Base-by-base conservation (phyloP, 2,888 invertebrate genomes). In the Eupithecia insigniata region DNA sequence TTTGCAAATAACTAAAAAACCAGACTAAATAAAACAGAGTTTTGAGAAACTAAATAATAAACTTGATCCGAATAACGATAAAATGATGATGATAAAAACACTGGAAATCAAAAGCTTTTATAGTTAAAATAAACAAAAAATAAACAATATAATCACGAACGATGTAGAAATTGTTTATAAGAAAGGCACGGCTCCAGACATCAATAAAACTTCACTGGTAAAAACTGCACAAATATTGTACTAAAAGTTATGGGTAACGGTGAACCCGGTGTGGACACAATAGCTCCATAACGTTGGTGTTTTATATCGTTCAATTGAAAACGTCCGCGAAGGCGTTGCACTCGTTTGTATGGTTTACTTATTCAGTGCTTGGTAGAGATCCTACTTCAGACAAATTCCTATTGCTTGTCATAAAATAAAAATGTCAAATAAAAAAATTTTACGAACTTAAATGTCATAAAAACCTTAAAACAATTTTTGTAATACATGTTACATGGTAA, bases 251-350 rank as follows among this genome's bases (percentile, higher is more conserved):
- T 69, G 74, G 66, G 28, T 74, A 74, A 71, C 74, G 71, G 74
- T 83, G 79, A 74, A 78, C 80, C 81, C 79, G 68, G 79, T 22
- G 3, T n/a, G 46, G 80, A 81, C 77, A 89, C 89, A 90, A 89
- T 89, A 79, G 84, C 78, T n/a, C 81, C 78, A 86, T 88, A 86
- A 89, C 87, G 73, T 79, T 81, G 77, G 73, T 80, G 82, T 82
- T 73, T 72, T 66, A 66, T 74, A 74, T 67, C 39, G 46, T 62
- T 62, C 68, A 67, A 71, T 68, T 73, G 68, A 70, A 73, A 39
- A 65, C 10, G 28, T 28, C 26, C 62, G 32, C 62, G 22, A 34
- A 34, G 36, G 64, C 64, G 36, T 64, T 64, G 64, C 36, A 34
- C 26, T 64, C 36, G 22, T 8, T 36, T 34, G 28, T 22, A 22